Evolutionary conservation across 1,140 invertebrate genomes (phyloP), one percentile per base, ranked within the genome.

Genomic region (Stegodyphus mimosarum): DNA sequence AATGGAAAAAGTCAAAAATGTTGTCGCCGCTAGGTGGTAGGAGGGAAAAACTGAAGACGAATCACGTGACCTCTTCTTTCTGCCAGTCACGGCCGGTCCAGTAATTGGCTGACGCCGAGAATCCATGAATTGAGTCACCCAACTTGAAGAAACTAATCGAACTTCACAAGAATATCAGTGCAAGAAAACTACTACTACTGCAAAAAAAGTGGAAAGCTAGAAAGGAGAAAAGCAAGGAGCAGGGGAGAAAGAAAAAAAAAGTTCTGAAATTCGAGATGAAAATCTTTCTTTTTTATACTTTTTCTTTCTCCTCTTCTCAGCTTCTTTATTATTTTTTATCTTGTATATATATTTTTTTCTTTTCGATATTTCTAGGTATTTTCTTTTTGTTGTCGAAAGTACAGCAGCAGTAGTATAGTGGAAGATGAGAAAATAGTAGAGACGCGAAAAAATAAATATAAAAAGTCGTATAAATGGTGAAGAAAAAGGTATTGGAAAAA

Each of bases 201-300:
- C 50, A 81, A 69, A 15, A 63, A 76, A 77, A 79, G 51, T 33
- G 11, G 10, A 55, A 80, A 53, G 66, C 66, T 15, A 69, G 75
- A 78, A 78, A 78, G 74, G 13, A 33, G 67, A 33, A 55, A 55
- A 73, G 51, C 50, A 55, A 55, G 17, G 75, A 13, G 33, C 33
- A 33, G 33, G 33, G 33, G 33, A 33, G 33, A 78, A n/a, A 15
- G 64, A 69, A 70, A 51, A 80, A 75, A 69, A 83, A 74, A 11
- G 81, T 69, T 83, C 81, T 83, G 81, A 83, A 83, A 83, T 83
- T 83, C 81, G 71, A 83, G 81, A 83, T 83, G 81, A 83, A 83
- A 83, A 83, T 83, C 81, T 83, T 83, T 83, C 18, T 83, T 69
- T 75, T 69, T 70, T 83, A 63, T 52, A 74, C 51, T 75, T 75